Evolutionary conservation across 2,888 invertebrate genomes (phyloP).

Genomic region (Dasysyrphus tricinctus): DNA sequence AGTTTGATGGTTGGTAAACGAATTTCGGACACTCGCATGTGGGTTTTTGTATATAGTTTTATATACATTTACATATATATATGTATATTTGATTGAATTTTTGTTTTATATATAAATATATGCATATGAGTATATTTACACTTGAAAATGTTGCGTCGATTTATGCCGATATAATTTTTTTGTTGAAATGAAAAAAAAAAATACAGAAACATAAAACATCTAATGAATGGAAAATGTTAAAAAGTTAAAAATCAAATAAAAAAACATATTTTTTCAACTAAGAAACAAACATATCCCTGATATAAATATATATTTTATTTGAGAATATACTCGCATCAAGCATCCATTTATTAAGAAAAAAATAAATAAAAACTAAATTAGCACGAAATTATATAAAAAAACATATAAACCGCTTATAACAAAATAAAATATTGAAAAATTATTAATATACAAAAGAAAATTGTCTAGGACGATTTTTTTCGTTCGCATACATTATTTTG

Average conservation of each 20-base stretch:
- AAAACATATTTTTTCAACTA: constrained; percentile 44
- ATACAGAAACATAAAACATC: constrained; percentile 33
- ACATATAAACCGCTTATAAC: constrained; percentile 49
- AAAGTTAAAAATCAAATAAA: constrained; percentile 14
- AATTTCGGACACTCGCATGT: constrained; percentile 73
- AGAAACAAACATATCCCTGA: constrained; percentile 58
- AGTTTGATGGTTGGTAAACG: constrained; percentile 71
- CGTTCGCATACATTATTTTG: constrained; percentile 71
- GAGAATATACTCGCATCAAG: constrained; percentile 69
- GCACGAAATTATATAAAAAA: constrained; percentile 52
- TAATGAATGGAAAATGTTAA: constrained; percentile 55
- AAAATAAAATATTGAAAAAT: constrained; percentile 9
- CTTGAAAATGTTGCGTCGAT: constrained; percentile 71
- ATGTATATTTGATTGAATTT: constrained; percentile 17
- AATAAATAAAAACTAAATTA: constrained; percentile 41
- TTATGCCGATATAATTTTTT: constrained; percentile 54
- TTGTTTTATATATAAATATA: constrained; percentile 22
- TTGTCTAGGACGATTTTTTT: constrained; percentile 70
- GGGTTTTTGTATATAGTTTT: constrained; percentile 39
- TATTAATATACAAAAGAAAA: constrained; percentile 37
- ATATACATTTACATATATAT: constrained; percentile 29
- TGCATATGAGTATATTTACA: constrained; percentile 69
- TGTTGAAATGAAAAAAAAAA: constrained; percentile 50
- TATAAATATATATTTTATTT: constrained; percentile 34
- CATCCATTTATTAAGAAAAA: constrained; percentile 58